A percentile compares a stretch with the other conserved stretches of the same genome.
These are phyloP conservation scores for Conus betulinus DNA, from an alignment of 1,140 invertebrate genomes.

Conservation along the genomic window DNA sequence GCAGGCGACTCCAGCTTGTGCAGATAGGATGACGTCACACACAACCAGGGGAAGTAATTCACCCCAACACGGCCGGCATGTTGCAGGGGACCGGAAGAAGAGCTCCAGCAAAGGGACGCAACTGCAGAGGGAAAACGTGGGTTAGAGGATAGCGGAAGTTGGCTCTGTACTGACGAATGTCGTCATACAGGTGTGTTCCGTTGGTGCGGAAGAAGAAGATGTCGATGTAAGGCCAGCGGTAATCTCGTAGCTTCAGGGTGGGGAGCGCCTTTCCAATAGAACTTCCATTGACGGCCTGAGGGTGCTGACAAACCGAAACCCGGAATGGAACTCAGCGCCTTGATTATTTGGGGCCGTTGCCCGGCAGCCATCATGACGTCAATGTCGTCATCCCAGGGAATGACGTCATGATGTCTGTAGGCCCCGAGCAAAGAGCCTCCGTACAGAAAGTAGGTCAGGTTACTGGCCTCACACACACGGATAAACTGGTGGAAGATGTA, in stretches of 20 bases:
- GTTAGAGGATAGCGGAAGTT: conserved; percentile 53
- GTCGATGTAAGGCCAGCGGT: conserved; percentile 69
- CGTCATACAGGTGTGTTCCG: conserved; percentile 65
- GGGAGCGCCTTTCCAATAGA: conserved; percentile 45
- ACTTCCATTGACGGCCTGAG: conserved; percentile 55
- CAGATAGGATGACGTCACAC: conserved; percentile 49
- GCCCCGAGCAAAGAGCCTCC: conserved; percentile 64
- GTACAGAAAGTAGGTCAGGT: conserved; percentile 63
- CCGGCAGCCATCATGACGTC: conserved; percentile 59
- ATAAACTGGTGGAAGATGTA: conserved; percentile 46
- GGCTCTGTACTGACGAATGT: conserved; percentile 45
- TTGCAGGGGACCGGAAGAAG: conserved; percentile 61
- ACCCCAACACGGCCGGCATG: conserved; percentile 46
- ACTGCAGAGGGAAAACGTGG: conserved; percentile 62
- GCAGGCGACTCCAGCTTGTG: conserved; percentile 50
- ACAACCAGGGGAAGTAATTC: conserved; percentile 56
- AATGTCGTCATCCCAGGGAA: conserved; percentile 73
- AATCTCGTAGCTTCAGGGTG: conserved; percentile 42
- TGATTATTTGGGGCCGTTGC: conserved; percentile 42
- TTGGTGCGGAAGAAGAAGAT: conserved; percentile 70
- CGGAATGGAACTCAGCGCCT: conserved; percentile 38
- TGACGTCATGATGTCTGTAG: conserved; percentile 59
- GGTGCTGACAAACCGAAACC: conserved; percentile 29
- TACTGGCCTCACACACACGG: conserved; percentile 42
- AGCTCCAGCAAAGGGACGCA: conserved; percentile 58